phyloP scores from a whole-genome alignment of 2,888 invertebrate genomes.

The Xanthorhoe spadicearia region DNA sequence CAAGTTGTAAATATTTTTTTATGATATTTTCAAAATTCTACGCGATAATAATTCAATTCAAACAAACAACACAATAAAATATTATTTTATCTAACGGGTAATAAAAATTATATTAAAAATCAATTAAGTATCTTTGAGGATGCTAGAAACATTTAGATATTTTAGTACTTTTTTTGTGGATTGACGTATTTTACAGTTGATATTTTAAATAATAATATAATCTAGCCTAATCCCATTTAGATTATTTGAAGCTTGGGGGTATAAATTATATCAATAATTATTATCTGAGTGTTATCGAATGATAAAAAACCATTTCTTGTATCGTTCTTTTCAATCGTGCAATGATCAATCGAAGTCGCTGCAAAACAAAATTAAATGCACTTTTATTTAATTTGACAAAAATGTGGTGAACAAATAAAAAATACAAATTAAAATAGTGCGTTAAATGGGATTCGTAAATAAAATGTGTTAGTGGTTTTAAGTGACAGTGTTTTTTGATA shows the following conservation, averaged over 20 bases:
- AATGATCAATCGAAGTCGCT: neutral
- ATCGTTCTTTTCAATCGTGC: neutral
- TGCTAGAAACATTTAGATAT: neutral
- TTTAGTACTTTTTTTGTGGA: neutral
- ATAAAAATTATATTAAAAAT: neutral
- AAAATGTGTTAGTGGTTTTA: neutral
- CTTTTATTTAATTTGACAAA: neutral
- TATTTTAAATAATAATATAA: conserved; percentile 21
- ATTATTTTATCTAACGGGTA: neutral
- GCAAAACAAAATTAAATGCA: neutral
- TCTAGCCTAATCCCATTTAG: conserved; percentile 26
- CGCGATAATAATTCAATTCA: too few relatives aligned
- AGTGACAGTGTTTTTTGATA: neutral
- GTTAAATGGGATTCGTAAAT: neutral
- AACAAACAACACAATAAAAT: neutral
- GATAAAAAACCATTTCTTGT: conserved; percentile 8
- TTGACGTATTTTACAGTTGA: conserved; percentile 20
- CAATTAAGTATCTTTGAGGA: neutral
- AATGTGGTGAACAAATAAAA: neutral
- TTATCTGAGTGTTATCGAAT: conserved; percentile 28
- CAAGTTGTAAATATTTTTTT: too few relatives aligned
- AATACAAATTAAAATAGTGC: too few relatives aligned
- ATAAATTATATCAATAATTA: conserved; percentile 30
- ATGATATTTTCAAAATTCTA: too few relatives aligned
- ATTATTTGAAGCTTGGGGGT: conserved; percentile 36